Percentiles rank a stretch among this genome's conserved stretches.
Evolutionary conservation across 2,888 invertebrate species (phyloP).

Genomic region (Choristoneura rosaceana): DNA sequence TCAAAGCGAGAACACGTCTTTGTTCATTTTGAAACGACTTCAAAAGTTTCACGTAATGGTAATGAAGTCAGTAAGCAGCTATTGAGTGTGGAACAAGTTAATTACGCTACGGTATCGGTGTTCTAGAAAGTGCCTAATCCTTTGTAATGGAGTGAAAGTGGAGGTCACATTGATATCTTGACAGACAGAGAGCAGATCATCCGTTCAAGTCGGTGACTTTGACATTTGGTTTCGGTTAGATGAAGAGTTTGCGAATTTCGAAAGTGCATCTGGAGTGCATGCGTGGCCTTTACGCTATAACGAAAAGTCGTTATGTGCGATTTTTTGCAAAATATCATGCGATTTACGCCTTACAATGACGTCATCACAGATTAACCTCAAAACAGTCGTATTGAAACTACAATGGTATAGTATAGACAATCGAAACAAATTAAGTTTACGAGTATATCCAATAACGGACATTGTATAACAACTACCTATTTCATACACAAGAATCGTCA

Average conservation of each 20-base stretch:
- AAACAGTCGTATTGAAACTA: neutral
- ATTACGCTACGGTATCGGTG: slow-evolving; percentile 47
- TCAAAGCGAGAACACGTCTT: slow-evolving; percentile 18
- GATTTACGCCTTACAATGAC: neutral
- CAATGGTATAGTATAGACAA: neutral
- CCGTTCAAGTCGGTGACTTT: slow-evolving; percentile 57
- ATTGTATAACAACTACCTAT: neutral
- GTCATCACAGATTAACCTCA: slow-evolving; percentile 10
- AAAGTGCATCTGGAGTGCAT: slow-evolving; percentile 22
- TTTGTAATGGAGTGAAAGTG: slow-evolving; percentile 73
- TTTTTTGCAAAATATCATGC: neutral
- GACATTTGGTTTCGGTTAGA: slow-evolving; percentile 49
- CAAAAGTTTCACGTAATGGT: slow-evolving; percentile 37
- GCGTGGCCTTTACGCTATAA: slow-evolving; percentile 27
- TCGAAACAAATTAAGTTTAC: neutral
- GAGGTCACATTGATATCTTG: slow-evolving; percentile 56
- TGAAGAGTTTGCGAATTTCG: slow-evolving; percentile 31
- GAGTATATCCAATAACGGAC: neutral
- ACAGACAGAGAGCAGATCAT: slow-evolving; percentile 59
- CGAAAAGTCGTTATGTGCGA: neutral
- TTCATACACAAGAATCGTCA: neutral
- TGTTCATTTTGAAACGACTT: slow-evolving; percentile 35
- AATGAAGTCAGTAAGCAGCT: slow-evolving; percentile 44
- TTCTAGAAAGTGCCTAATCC: slow-evolving; percentile 70
- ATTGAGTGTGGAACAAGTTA: slow-evolving; percentile 65